Conservation (phyloP, 2,888 invertebrate species). For the Rhamphomyia laevipes region DNA sequence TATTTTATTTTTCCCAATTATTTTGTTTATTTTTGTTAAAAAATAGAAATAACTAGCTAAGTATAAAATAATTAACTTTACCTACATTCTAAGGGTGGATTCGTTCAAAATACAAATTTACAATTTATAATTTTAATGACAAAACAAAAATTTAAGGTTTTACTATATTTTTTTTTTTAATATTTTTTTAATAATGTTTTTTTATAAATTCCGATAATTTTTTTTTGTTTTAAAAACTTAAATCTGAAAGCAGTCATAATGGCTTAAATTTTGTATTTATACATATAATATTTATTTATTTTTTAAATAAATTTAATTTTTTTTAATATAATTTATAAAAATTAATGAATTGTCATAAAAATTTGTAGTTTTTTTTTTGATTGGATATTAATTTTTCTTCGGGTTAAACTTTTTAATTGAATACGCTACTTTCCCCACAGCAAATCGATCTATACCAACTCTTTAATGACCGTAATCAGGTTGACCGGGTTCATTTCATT, state of each 20-base stretch:
- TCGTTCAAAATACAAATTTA: conserved; percentile 19
- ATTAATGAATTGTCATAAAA: neutral
- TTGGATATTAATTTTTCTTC: too few relatives aligned
- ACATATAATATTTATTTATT: neutral
- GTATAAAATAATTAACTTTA: conserved; percentile 1
- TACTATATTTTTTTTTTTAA: neutral
- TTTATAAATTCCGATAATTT: neutral
- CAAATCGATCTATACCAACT: too few relatives aligned
- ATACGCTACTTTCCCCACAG: too few relatives aligned
- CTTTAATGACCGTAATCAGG: too few relatives aligned
- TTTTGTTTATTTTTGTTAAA: neutral
- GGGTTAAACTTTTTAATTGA: too few relatives aligned
- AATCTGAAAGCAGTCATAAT: conserved; percentile 1
- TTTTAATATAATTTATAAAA: neutral
- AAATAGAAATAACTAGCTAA: neutral
- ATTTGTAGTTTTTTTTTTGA: neutral
- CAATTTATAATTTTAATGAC: conserved; percentile 6
- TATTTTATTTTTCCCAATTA: too few relatives aligned
- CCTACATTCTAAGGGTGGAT: conserved; percentile 18
- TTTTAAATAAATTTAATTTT: neutral
- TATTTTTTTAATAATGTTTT: neutral
- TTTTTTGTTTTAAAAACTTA: neutral
- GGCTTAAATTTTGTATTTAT: neutral
- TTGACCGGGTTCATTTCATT: too few relatives aligned
- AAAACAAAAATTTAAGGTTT: neutral